phyloP scores from a whole-genome alignment of 2,113 vertebrate species.

The Columba livia region DNA sequence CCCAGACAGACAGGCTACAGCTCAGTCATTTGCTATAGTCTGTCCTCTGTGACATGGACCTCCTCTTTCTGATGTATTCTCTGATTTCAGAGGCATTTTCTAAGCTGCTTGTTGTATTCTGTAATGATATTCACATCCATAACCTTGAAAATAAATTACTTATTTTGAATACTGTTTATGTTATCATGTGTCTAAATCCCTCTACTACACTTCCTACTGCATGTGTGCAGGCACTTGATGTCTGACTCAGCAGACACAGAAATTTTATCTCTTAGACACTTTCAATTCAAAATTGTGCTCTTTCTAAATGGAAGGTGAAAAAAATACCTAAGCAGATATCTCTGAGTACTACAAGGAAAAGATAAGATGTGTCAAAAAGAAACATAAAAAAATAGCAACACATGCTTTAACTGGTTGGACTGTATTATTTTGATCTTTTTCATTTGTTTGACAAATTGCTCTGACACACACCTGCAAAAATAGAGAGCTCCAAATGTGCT shows the following conservation, averaged over 20 bases:
- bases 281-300: neutral
- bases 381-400: neutral
- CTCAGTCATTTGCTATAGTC: neutral
- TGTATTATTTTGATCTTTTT: neutral
- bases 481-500: neutral
- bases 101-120: neutral
- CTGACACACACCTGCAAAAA: neutral
- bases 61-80: neutral
- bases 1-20: neutral
- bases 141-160: conserved; percentile 30
- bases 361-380: neutral
- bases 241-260: neutral
- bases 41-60: neutral
- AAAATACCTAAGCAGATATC: neutral
- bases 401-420: rapidly evolving
- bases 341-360: neutral
- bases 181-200: neutral
- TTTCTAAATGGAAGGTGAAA: neutral
- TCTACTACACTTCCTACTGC: neutral
- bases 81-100: conserved; percentile 2
- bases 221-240: neutral
- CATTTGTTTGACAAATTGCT: neutral
- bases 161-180: neutral
- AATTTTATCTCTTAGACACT: rapidly evolving
- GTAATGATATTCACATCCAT: neutral